Evolutionary conservation across 2,888 invertebrate species (phyloP).

Genomic region (Melolontha melolontha): DNA sequence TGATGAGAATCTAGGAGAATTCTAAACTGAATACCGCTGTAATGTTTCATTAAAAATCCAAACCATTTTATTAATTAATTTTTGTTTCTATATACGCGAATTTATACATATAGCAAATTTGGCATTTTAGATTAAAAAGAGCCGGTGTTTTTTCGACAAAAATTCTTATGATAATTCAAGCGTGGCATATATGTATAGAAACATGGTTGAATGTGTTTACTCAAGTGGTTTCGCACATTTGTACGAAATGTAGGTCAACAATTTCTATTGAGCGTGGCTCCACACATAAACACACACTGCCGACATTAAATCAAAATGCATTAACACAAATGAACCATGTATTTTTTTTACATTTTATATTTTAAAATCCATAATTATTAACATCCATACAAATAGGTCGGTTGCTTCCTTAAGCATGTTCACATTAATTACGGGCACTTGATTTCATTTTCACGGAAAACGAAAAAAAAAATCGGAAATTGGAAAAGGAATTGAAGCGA

Average conservation of each 20-base stretch:
- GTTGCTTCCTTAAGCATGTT: not conserved
- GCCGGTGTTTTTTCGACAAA: too few species aligned
- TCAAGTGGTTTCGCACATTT: slow-evolving; percentile 37
- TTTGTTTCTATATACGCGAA: too few species aligned
- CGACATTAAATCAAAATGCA: too few species aligned
- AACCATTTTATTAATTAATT: too few species aligned
- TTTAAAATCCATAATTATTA: slow-evolving; percentile 22
- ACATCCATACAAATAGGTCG: slow-evolving; percentile 15
- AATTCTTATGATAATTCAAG: not conserved
- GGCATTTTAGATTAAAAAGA: too few species aligned
- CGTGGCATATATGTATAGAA: slow-evolving; percentile 9
- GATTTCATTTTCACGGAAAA: slow-evolving; percentile 14
- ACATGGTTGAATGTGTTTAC: slow-evolving; percentile 30
- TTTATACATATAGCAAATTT: too few species aligned
- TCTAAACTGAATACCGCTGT: too few species aligned
- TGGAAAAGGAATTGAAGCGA: slow-evolving; percentile 13
- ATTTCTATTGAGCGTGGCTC: slow-evolving; percentile 25
- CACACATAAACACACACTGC: slow-evolving; percentile 9
- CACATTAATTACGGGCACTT: slow-evolving; percentile 14
- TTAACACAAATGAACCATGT: too few species aligned
- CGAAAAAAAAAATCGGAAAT: not conserved
- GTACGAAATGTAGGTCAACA: slow-evolving; percentile 32
- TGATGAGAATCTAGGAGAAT: too few species aligned
- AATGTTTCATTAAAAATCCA: too few species aligned
- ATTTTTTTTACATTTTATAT: slow-evolving; percentile 4